Percentiles rank a stretch among this genome's conserved stretches.
Evolutionary conservation across 1,140 invertebrate species (phyloP).

Genomic region (Leptestheria dahalacensis): DNA sequence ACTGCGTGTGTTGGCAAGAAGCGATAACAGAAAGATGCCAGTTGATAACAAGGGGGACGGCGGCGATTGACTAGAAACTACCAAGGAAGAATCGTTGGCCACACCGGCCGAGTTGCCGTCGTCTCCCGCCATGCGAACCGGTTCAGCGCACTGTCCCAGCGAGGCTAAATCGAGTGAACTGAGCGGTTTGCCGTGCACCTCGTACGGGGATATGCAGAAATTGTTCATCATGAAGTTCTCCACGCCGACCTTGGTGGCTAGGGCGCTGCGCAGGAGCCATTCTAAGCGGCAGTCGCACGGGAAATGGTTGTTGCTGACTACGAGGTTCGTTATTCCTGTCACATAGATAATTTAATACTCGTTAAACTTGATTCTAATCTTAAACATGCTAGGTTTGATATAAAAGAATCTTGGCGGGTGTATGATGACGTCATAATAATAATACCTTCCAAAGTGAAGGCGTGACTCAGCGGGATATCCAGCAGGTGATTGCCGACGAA

Average conservation of each 20-base stretch:
- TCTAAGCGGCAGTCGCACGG: conserved; percentile 68
- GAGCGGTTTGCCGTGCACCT: conserved; percentile 57
- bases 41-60: no score
- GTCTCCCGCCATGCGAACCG: not conserved
- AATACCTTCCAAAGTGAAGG: conserved; percentile 40
- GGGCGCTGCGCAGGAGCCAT: conserved; percentile 50
- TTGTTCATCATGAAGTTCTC: conserved; percentile 55
- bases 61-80: no score
- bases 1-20: no score
- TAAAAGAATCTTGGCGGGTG: no score
- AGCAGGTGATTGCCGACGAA: conserved; percentile 66
- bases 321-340: conserved; percentile 42
- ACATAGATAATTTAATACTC: not conserved
- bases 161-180: conserved; percentile 47
- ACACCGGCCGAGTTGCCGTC: not conserved
- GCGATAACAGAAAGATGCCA: no score
- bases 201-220: conserved; percentile 65
- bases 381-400: not conserved
- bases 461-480: conserved; percentile 46
- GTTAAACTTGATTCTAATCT: conserved; percentile 5
- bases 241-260: conserved; percentile 38
- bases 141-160: conserved; percentile 47
- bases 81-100: no score
- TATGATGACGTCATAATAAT: no score
- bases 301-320: conserved; percentile 57